These are phyloP conservation scores for Delia radicum DNA, from an alignment of 1,140 invertebrate species.

Conservation along the genomic window DNA sequence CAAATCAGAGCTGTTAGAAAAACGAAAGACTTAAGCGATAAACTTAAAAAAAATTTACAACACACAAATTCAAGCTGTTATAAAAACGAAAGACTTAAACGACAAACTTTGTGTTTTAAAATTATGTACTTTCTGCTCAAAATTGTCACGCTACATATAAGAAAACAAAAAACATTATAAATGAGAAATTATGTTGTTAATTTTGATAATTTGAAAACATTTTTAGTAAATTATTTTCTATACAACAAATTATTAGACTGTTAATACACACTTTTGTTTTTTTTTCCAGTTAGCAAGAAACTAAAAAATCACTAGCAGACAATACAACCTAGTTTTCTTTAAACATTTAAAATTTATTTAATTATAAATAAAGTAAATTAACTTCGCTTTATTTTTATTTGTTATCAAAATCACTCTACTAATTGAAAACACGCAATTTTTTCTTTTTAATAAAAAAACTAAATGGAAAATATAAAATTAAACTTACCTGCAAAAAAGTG, in stretches of 20 bases:
- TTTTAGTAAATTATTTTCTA: neutral
- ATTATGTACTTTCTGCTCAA: neutral
- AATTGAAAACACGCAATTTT: constrained; percentile 7
- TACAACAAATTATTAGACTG: neutral
- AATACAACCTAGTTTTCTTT: neutral
- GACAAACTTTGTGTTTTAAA: neutral
- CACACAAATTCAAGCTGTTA: neutral
- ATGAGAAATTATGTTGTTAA: neutral
- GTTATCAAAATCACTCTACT: neutral
- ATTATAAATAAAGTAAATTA: neutral
- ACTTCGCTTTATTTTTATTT: no score
- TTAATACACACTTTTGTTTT: neutral
- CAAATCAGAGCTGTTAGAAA: neutral
- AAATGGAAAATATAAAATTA: constrained; percentile 15
- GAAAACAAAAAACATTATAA: neutral
- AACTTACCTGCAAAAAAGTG: constrained; percentile 72
- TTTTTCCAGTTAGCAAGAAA: neutral
- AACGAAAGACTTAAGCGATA: no score
- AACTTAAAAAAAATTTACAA: no score
- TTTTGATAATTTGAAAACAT: neutral
- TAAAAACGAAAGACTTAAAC: neutral
- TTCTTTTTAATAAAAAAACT: constrained; percentile 16
- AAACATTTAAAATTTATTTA: neutral
- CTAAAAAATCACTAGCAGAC: neutral
- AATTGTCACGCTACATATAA: neutral